phyloP scores from a whole-genome alignment of 2,888 invertebrate genomes.

The Eilema caniola region DNA sequence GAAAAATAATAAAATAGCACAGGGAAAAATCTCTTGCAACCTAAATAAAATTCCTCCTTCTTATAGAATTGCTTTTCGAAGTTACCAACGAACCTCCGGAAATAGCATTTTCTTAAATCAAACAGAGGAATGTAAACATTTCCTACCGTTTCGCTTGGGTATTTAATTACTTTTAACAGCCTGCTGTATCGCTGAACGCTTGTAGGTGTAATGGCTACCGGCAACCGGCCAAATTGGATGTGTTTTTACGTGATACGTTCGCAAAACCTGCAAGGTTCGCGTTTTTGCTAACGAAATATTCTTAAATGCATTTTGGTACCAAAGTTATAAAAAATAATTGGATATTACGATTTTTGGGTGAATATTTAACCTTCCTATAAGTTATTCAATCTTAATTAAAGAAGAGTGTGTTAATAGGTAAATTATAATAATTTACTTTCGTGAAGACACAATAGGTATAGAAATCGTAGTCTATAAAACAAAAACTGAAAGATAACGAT shows the following conservation, averaged over 20 bases:
- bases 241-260: too few relatives aligned
- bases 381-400: too few relatives aligned
- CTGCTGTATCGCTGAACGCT: slow-evolving; percentile 26
- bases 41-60: neutral
- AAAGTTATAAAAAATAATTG: too few relatives aligned
- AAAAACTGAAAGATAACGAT: neutral
- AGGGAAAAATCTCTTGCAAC: neutral
- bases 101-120: neutral
- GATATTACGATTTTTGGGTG: too few relatives aligned
- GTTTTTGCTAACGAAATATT: slow-evolving; percentile 2
- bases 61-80: neutral
- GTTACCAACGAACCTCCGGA: neutral
- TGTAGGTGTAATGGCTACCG: slow-evolving; percentile 22
- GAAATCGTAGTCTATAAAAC: too few relatives aligned
- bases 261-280: neutral
- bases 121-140: slow-evolving; percentile 21
- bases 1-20: neutral
- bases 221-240: slow-evolving; percentile 35
- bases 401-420: too few relatives aligned
- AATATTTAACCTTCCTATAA: too few relatives aligned
- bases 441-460: too few relatives aligned
- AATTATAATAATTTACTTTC: too few relatives aligned
- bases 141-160: slow-evolving; percentile 25
- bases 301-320: neutral
- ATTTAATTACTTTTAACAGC: slow-evolving; percentile 43